Conservation (phyloP, 2,797 vertebrate genomes). For the Morelia viridis region DNA sequence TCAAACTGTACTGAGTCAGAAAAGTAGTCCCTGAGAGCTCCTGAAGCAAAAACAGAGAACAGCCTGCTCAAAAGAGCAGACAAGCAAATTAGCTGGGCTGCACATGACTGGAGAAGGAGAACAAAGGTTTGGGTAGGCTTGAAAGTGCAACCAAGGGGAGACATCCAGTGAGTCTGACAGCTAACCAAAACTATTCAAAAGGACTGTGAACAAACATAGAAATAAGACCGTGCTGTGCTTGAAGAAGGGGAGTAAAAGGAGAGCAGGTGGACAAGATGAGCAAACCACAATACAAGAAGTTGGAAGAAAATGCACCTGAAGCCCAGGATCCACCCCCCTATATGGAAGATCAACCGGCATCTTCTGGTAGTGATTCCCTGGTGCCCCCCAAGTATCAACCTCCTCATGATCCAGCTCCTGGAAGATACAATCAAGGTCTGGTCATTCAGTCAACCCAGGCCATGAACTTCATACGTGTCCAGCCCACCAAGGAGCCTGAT, state of each 20-base stretch:
- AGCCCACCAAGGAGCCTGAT: constrained; percentile 47
- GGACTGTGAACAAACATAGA: neutral
- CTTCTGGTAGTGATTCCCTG: neutral
- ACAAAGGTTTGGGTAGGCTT: neutral
- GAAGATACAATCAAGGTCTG: neutral
- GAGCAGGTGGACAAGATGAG: neutral
- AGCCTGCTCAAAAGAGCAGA: neutral
- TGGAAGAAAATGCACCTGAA: neutral
- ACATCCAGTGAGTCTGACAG: neutral
- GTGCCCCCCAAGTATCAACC: neutral
- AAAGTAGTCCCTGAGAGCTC: neutral
- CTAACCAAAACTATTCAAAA: neutral
- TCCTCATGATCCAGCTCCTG: neutral
- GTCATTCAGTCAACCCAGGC: neutral
- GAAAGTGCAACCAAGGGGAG: neutral
- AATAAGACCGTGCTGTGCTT: neutral
- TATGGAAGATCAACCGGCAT: neutral
- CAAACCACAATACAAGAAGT: neutral
- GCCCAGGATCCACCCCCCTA: neutral
- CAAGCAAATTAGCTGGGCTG: neutral
- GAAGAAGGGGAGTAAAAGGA: neutral
- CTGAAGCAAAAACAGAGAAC: neutral
- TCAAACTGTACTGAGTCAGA: neutral
- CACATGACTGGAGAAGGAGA: neutral
- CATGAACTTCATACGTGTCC: neutral